Evolutionary conservation across 2,797 vertebrate genomes (phyloP), one percentile per base, ranked within the genome.

Genomic region (Vespertilio murinus): DNA sequence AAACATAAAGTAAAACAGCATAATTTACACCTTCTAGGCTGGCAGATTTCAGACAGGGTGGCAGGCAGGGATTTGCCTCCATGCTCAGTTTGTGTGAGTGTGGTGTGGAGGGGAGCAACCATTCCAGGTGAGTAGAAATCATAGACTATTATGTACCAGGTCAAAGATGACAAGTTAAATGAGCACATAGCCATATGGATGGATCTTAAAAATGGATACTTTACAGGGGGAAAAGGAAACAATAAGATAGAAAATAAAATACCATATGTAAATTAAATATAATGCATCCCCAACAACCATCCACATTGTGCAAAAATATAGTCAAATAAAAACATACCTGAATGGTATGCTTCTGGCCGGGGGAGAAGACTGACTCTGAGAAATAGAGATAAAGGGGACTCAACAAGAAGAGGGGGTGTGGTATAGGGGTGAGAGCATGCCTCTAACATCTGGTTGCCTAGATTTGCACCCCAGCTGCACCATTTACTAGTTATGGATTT

Each of bases 1-100:
- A 79, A 94, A 70, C 59, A 49, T 45, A 77, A 94, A 89, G 83
- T 67, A 87, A 83, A 86, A 49, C 38, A 94, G 38, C 18, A 54
- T 38, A 71, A 8, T 59, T 79, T 74, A 1, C 14, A 65, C 7
- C 23, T 74, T 73, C 30, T 28, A 61, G 30, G 30, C 14, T 61
- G 30, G 52, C 22, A 42, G 49, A 54, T 77, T 65, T 73, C 59
- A 35, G 17, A 70, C 8, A 82, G 14, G 8, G 30, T 52, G 25
- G 30, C 3, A n/a, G 45, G 17, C 22, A 40, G 6, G 2, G 23
- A 14, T 81, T 25, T 70, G 28, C 40, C 42, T 77, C 71, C 14
- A 2, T 5, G 10, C 10, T 7, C 10, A 17, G 30, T 38, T 14
- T 33, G 25, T 18, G 23, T 4, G 7, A 64, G 10, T 56, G 6